Conservation (phyloP, 2,797 vertebrate genomes). For the Muscicapa comitata region DNA sequence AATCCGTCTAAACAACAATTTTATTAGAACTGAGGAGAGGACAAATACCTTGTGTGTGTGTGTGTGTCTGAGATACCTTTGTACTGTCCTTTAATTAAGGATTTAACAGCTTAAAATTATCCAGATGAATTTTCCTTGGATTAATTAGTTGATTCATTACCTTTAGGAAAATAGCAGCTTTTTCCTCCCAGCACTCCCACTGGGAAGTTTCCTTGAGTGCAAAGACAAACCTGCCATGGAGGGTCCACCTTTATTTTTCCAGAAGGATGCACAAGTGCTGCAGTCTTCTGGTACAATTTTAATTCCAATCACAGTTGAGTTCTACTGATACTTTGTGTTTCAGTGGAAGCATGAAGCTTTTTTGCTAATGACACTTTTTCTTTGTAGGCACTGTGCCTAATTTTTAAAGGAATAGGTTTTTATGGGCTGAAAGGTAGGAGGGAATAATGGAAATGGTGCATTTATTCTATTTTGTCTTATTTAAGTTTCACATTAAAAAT, state of each 20-base stretch:
- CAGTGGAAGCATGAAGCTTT: slow-evolving; percentile 1
- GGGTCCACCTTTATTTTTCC: neutral
- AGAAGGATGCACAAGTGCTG: neutral
- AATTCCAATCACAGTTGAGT: slow-evolving; percentile 35
- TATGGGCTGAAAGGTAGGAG: neutral
- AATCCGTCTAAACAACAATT: slow-evolving; percentile 57
- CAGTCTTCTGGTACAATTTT: neutral
- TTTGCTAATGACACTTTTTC: neutral
- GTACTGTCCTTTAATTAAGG: slow-evolving; percentile 65
- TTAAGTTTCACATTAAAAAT: neutral
- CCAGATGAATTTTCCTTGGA: slow-evolving; percentile 31
- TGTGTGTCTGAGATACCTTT: slow-evolving; percentile 52
- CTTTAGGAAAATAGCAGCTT: slow-evolving; percentile 31
- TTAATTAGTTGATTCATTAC: slow-evolving; percentile 44
- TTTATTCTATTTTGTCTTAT: neutral
- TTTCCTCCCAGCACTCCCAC: neutral
- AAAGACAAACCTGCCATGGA: neutral
- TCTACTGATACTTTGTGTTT: neutral
- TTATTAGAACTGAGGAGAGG: slow-evolving; percentile 54
- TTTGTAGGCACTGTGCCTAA: neutral
- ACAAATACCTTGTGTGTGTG: neutral
- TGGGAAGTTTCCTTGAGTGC: neutral
- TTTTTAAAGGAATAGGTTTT: neutral
- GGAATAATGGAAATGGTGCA: neutral
- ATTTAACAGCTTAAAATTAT: slow-evolving; percentile 51